A percentile compares a stretch with the other conserved stretches of the same genome.
Evolutionary conservation across 2,113 vertebrate genomes (phyloP).

Genomic region (Gambusia holbrooki): DNA sequence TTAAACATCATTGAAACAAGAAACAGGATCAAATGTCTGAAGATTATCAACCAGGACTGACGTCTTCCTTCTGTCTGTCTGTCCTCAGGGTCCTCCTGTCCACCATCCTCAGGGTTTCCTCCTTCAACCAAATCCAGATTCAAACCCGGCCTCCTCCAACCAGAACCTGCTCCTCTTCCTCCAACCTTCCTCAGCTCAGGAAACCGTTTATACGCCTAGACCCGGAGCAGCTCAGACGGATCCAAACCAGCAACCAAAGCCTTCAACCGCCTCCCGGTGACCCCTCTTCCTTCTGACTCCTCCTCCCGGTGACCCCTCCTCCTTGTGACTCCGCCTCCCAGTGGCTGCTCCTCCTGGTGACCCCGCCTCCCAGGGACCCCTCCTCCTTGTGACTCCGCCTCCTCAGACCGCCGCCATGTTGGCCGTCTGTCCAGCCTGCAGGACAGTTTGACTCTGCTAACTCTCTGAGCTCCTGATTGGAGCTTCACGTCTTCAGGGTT

Average conservation of each 20-base stretch:
- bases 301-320: too few species aligned
- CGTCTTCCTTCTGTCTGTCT: slow-evolving; percentile 9
- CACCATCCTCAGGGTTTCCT: slow-evolving; percentile 53
- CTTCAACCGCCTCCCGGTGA: background rate
- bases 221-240: background rate
- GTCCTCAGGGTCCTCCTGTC: slow-evolving; percentile 35
- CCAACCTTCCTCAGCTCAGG: slow-evolving; percentile 1
- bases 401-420: too few species aligned
- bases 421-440: background rate
- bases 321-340: too few species aligned
- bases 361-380: too few species aligned
- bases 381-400: too few species aligned
- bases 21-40: too few species aligned
- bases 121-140: slow-evolving; percentile 32
- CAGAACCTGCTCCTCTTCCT: background rate
- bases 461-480: background rate
- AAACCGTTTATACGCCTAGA: slow-evolving; percentile 4
- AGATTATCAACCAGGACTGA: too few species aligned
- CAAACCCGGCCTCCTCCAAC: background rate
- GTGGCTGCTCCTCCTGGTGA: too few species aligned
- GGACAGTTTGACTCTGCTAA: slow-evolving; percentile 52
- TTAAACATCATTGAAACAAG: too few species aligned
- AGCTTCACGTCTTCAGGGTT: slow-evolving; percentile 73
- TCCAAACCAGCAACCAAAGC: slow-evolving; percentile 17
- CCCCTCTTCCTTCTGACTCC: too few species aligned